Percentiles rank a stretch among this genome's conserved stretches.
Evolutionary conservation across 2,888 invertebrate species (phyloP).

Genomic region (Caenorhabditis imperialis): DNA sequence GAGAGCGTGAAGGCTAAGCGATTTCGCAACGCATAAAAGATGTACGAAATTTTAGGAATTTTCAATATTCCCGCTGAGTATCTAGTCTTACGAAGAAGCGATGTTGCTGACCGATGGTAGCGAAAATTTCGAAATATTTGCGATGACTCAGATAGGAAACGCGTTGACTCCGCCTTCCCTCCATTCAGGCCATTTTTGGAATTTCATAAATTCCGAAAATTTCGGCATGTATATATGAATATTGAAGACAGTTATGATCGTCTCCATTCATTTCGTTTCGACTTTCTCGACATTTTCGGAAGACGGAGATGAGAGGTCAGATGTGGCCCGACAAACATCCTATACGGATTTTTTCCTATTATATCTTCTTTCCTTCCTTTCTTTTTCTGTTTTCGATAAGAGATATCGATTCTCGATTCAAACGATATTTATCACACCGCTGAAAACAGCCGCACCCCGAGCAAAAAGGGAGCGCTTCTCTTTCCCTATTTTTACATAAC

Average conservation of each 20-base stretch:
- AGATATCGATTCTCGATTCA: no score
- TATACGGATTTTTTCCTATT: no score
- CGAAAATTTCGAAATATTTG: slow-evolving; percentile 50
- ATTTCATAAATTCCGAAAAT: no score
- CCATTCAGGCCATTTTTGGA: slow-evolving; percentile 19
- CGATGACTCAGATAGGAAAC: slow-evolving; percentile 36
- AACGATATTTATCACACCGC: no score
- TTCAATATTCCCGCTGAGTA: not conserved
- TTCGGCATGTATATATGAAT: slow-evolving; percentile 26
- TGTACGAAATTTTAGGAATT: slow-evolving; percentile 9
- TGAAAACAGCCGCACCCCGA: no score
- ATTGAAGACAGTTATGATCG: slow-evolving; percentile 23
- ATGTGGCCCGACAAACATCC: slow-evolving; percentile 7
- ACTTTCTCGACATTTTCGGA: slow-evolving; percentile 11
- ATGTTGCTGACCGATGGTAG: slow-evolving; percentile 7
- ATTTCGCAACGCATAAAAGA: slow-evolving; percentile 9
- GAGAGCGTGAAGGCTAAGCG: no score
- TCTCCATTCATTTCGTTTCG: slow-evolving; percentile 15
- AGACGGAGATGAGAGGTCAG: slow-evolving; percentile 37
- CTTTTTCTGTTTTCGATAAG: no score
- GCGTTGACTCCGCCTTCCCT: slow-evolving; percentile 5
- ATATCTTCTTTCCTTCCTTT: no score
- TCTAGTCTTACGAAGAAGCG: not conserved
- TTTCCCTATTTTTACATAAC: no score
- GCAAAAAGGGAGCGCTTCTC: no score